Conservation (phyloP, 2,888 invertebrate species). For the Dryocosmus kuriphilus region DNA sequence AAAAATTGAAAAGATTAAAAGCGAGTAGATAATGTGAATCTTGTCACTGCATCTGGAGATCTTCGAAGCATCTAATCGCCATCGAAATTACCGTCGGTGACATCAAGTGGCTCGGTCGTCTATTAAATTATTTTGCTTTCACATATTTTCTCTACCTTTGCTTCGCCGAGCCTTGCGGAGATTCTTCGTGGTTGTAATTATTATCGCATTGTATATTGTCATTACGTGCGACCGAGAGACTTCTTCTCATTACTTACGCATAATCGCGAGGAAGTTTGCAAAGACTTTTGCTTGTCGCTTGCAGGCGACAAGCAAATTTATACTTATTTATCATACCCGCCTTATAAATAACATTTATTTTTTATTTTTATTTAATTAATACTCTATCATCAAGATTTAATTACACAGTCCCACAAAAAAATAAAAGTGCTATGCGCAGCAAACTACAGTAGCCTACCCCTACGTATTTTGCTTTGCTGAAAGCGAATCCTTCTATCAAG, state of each 20-base stretch:
- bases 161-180: conserved; percentile 43
- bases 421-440: no score
- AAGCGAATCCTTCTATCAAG: no score
- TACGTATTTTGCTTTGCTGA: no score
- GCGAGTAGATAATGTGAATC: conserved; percentile 8
- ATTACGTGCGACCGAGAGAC: conserved; percentile 43
- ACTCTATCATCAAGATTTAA: background rate
- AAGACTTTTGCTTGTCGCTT: conserved; percentile 46
- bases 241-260: conserved; percentile 53
- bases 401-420: no score
- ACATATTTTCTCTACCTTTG: conserved; percentile 36
- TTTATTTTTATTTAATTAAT: conserved; percentile 8
- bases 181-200: conserved; percentile 52
- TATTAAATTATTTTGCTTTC: conserved; percentile 46
- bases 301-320: conserved; percentile 35
- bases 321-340: conserved; percentile 12
- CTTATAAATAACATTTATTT: background rate
- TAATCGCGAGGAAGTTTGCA: conserved; percentile 48
- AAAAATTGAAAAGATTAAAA: background rate
- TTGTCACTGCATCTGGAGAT: background rate
- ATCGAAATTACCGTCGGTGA: conserved; percentile 30
- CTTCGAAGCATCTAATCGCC: background rate
- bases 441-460: no score
- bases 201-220: conserved; percentile 48
- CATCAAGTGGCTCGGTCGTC: conserved; percentile 31